Percentiles rank a stretch among this genome's conserved stretches.
Evolutionary conservation across 2,797 vertebrate species (phyloP).

Genomic region (Thripadectes ignobilis): DNA sequence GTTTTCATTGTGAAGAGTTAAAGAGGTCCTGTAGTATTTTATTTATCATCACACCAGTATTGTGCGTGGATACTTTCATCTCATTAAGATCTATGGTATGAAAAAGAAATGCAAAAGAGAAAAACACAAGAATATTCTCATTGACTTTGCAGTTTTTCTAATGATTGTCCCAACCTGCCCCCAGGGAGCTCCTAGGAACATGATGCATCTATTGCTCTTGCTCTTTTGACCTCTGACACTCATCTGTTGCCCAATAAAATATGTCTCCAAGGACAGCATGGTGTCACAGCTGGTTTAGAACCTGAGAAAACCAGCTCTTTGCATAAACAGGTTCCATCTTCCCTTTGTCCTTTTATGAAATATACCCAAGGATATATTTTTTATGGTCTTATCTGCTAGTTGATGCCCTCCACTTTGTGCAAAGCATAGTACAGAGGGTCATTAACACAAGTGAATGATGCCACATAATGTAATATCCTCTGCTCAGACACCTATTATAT

Average conservation of each 20-base stretch:
- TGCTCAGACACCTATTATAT: background rate
- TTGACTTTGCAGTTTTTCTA: background rate
- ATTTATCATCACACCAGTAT: background rate
- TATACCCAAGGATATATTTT: background rate
- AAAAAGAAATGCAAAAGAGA: background rate
- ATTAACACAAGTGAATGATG: background rate
- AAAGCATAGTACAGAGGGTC: background rate
- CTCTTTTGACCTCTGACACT: slow-evolving; percentile 9
- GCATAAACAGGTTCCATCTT: slow-evolving; percentile 1
- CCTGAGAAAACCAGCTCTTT: background rate
- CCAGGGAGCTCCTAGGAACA: background rate
- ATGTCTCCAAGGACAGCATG: background rate
- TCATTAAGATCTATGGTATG: background rate
- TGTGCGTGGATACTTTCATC: background rate
- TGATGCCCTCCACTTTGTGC: background rate
- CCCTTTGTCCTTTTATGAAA: background rate
- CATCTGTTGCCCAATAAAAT: slow-evolving; percentile 28
- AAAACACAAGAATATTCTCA: background rate
- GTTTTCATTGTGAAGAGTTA: background rate
- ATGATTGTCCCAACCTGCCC: background rate
- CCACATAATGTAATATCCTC: background rate
- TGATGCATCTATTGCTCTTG: slow-evolving; percentile 25
- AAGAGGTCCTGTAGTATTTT: background rate
- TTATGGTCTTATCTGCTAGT: background rate
- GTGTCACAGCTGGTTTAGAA: slow-evolving; percentile 25